A percentile compares a stretch with the other conserved stretches of the same genome.
Conservation (phyloP, 2,113 vertebrate genomes). For the Ranitomeya imitator region DNA sequence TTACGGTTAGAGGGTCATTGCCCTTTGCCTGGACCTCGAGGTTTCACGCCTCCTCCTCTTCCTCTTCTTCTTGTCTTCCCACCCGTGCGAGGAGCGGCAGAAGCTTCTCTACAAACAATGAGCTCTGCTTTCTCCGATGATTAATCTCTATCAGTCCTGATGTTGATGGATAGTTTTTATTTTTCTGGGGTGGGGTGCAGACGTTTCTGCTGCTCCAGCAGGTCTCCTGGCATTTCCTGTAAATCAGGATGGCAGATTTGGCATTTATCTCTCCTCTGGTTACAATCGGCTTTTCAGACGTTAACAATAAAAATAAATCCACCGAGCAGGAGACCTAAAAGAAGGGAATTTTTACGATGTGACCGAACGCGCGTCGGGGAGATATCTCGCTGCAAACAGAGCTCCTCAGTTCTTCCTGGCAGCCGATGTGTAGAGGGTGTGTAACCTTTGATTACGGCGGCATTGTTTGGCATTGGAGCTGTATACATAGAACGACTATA, state of each 20-base stretch:
- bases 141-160: background rate
- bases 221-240: slow-evolving; percentile 1
- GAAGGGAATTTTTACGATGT: background rate
- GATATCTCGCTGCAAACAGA: no score
- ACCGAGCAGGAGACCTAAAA: background rate
- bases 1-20: no score
- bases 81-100: background rate
- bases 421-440: background rate
- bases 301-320: slow-evolving; percentile 23
- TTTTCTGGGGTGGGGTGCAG: background rate
- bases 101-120: background rate
- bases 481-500: no score
- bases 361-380: background rate
- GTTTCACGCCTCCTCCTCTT: no score
- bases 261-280: background rate
- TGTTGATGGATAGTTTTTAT: background rate
- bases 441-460: background rate
- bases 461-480: no score
- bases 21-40: no score
- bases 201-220: background rate
- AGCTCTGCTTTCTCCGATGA: background rate
- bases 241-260: slow-evolving; percentile 30
- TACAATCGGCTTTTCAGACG: slow-evolving; percentile 10
- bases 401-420: no score
- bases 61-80: background rate